These are phyloP conservation scores for Sebastes schlegelii DNA, from an alignment of 2,113 vertebrate species.

Conservation along the genomic window DNA sequence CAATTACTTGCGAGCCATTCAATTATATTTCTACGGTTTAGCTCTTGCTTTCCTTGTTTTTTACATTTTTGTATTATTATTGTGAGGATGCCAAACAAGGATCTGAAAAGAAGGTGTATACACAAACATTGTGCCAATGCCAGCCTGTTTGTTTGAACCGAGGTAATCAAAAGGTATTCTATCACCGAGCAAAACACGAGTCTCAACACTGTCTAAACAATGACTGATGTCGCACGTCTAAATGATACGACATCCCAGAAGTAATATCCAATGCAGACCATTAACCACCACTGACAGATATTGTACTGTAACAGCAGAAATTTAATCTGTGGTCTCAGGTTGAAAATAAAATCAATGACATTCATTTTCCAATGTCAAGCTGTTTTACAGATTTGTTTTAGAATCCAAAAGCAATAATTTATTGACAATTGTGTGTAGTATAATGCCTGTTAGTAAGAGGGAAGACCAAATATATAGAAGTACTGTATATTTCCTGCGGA, in stretches of 20 bases:
- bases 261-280: slow-evolving; percentile 27
- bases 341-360: slow-evolving; percentile 40
- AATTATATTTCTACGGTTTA: neutral
- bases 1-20: neutral
- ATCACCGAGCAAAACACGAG: slow-evolving; percentile 23
- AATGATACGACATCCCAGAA: slow-evolving; percentile 34
- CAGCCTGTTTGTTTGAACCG: slow-evolving; percentile 14
- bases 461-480: neutral
- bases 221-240: slow-evolving; percentile 34
- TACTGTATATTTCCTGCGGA: neutral
- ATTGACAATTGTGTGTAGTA: neutral
- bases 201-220: slow-evolving; percentile 14
- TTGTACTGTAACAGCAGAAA: slow-evolving; percentile 1
- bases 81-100: neutral
- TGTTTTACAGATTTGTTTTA: neutral
- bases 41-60: neutral
- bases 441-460: neutral
- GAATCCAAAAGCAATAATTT: neutral
- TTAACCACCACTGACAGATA: slow-evolving; percentile 37
- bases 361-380: neutral
- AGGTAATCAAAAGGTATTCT: slow-evolving; percentile 42
- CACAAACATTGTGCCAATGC: neutral
- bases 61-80: neutral
- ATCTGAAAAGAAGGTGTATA: neutral
- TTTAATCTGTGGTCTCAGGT: slow-evolving; percentile 17